Conservation (phyloP, 1,140 invertebrate species). For the Vanessa atalanta region DNA sequence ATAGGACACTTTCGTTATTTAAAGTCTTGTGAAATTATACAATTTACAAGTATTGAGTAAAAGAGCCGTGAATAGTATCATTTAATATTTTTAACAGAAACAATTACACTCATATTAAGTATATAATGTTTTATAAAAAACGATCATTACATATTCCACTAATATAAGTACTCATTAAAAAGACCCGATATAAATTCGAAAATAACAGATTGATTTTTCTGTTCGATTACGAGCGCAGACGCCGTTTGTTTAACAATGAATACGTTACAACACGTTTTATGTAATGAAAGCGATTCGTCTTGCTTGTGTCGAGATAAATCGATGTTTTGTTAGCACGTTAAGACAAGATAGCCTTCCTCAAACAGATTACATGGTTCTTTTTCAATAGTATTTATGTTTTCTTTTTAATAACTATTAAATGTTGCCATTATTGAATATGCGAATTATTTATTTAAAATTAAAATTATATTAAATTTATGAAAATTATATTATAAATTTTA, state of each 20-base stretch:
- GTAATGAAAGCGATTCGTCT: constrained; percentile 23
- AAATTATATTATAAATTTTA: no score
- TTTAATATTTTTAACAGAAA: no score
- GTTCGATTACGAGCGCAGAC: constrained; percentile 18
- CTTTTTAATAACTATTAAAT: not conserved
- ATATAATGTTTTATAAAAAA: no score
- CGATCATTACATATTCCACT: not conserved
- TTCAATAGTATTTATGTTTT: not conserved
- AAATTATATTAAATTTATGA: no score
- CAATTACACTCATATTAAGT: no score
- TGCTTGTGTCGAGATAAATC: not conserved
- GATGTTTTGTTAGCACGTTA: constrained; percentile 8
- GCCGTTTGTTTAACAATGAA: constrained; percentile 41
- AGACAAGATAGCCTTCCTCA: not conserved
- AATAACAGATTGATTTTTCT: constrained; percentile 13
- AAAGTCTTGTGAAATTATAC: no score
- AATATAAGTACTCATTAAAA: not conserved
- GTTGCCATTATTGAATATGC: not conserved
- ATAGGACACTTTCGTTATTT: no score
- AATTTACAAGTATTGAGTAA: no score
- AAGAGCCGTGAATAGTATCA: no score
- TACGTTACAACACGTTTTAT: constrained; percentile 39
- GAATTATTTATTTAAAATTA: no score
- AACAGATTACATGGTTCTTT: not conserved
- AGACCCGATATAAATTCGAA: not conserved